These are phyloP conservation scores for Epinotia bilunana DNA, from an alignment of 2,888 invertebrate species.

Conservation along the genomic window DNA sequence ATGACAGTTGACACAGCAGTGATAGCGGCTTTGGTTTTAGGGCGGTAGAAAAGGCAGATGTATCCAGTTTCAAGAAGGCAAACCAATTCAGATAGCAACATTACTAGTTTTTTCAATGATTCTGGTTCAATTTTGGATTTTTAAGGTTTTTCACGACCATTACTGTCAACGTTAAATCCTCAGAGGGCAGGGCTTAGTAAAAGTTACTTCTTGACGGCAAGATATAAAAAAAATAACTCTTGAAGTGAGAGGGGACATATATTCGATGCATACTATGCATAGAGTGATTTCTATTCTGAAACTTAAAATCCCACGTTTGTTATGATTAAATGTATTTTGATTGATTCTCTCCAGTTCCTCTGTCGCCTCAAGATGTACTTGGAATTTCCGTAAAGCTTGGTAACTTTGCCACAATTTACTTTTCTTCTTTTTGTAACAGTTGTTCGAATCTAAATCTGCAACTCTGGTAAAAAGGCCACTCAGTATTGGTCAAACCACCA, in stretches of 20 bases:
- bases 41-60: too few relatives aligned
- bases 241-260: not conserved
- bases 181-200: constrained; percentile 79
- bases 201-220: constrained; percentile 54
- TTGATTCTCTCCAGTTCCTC: not conserved
- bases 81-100: constrained; percentile 36
- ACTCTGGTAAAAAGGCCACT: too few relatives aligned
- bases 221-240: not conserved
- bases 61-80: constrained; percentile 11
- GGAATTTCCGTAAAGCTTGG: not conserved
- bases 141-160: constrained; percentile 30
- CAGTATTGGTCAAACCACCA: too few relatives aligned
- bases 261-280: too few relatives aligned
- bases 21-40: too few relatives aligned
- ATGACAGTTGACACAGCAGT: too few relatives aligned
- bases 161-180: constrained; percentile 69
- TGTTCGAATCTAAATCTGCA: too few relatives aligned
- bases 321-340: not conserved
- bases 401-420: not conserved
- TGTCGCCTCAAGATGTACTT: constrained; percentile 3
- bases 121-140: constrained; percentile 38
- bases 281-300: not conserved
- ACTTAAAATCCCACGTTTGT: too few relatives aligned
- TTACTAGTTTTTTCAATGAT: constrained; percentile 41
- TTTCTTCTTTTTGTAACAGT: too few relatives aligned